Evolutionary conservation across 1,140 invertebrate genomes (phyloP).

Genomic region (Globodera rostochiensis): DNA sequence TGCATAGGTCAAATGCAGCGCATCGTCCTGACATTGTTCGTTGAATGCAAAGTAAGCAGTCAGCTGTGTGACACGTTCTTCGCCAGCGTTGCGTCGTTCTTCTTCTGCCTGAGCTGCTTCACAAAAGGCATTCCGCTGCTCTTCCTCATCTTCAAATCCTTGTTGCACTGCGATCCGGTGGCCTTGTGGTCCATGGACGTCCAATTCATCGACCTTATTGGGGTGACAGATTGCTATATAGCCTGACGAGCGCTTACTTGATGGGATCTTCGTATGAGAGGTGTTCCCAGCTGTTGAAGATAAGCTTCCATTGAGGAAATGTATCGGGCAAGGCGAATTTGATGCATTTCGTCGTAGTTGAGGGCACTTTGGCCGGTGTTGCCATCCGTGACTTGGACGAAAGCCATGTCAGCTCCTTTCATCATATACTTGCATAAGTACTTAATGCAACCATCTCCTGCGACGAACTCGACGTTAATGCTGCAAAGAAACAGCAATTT

Average conservation of each 20-base stretch:
- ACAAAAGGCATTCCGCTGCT: background rate
- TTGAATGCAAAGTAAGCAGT: background rate
- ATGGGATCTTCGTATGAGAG: too few relatives aligned
- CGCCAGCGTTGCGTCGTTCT: background rate
- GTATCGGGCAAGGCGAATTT: background rate
- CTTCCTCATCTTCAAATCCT: background rate
- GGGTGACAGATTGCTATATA: too few relatives aligned
- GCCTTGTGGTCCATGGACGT: background rate
- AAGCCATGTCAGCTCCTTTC: background rate
- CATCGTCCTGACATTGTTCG: too few relatives aligned
- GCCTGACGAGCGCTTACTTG: too few relatives aligned
- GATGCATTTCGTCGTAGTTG: background rate
- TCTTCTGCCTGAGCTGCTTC: background rate
- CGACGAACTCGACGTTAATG: slow-evolving; percentile 3
- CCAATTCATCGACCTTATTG: background rate
- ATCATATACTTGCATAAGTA: slow-evolving; percentile 6
- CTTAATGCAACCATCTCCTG: background rate
- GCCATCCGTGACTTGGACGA: background rate
- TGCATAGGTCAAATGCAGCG: background rate
- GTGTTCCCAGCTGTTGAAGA: background rate
- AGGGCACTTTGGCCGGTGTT: too few relatives aligned
- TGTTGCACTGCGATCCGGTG: slow-evolving; percentile 1
- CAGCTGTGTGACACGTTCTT: background rate
- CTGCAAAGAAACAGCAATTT: too few relatives aligned
- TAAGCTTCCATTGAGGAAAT: slow-evolving; percentile 3